A percentile compares a stretch with the other conserved stretches of the same genome.
Evolutionary conservation across 2,888 invertebrate genomes (phyloP).

Genomic region (Hirtodrosophila duncani): DNA sequence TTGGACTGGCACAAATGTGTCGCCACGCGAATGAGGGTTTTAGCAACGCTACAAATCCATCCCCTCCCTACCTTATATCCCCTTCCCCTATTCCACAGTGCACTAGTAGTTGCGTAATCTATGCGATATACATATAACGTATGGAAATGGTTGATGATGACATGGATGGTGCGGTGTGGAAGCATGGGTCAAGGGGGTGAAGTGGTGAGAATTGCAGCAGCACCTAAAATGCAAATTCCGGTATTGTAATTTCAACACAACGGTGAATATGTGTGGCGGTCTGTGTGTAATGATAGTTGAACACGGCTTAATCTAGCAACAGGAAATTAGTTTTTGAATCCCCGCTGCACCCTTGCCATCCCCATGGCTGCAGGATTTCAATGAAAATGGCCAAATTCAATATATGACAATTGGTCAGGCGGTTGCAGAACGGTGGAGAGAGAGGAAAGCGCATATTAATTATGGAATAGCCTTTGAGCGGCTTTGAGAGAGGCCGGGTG

Average conservation of each 20-base stretch:
- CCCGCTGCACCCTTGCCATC: no score
- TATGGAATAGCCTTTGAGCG: conserved; percentile 40
- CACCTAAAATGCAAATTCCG: conserved; percentile 50
- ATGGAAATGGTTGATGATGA: not conserved
- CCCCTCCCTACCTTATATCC: not conserved
- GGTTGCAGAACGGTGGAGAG: no score
- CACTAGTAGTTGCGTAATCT: conserved; percentile 65
- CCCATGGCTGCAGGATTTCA: no score
- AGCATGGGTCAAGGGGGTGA: no score
- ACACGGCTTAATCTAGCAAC: conserved; percentile 15
- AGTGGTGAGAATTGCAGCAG: not conserved
- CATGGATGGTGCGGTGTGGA: no score
- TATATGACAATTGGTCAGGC: no score
- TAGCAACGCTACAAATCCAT: not conserved
- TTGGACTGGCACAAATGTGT: conserved; percentile 62
- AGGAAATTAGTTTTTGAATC: conserved; percentile 66
- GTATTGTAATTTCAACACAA: conserved; percentile 46
- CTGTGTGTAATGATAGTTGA: not conserved
- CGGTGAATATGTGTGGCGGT: conserved; percentile 29
- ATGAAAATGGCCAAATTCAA: no score
- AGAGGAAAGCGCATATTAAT: conserved; percentile 50
- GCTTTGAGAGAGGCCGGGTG: conserved; percentile 24
- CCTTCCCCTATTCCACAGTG: not conserved
- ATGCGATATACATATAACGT: conserved; percentile 58
- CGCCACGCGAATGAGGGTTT: conserved; percentile 27